Conservation (phyloP, 2,113 vertebrate species). For the Poeciliopsis occidentalis region DNA sequence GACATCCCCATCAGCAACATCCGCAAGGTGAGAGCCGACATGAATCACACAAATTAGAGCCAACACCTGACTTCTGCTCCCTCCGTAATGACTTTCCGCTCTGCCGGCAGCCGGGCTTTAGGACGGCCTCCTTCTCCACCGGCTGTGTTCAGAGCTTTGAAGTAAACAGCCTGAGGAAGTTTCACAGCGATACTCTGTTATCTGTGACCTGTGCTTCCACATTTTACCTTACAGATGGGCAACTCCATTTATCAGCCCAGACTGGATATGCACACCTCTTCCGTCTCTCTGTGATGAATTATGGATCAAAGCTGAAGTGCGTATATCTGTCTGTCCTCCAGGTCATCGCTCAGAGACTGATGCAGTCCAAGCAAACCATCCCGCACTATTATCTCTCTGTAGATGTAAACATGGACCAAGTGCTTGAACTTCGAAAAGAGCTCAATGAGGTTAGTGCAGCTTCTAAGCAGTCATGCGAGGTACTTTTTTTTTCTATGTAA, state of each 20-base stretch:
- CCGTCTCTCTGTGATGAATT: conserved; percentile 16
- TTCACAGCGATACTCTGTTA: conserved; percentile 21
- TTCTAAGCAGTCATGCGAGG: not conserved
- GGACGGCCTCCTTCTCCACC: not conserved
- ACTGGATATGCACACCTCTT: conserved; percentile 10
- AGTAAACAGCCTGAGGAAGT: conserved; percentile 19
- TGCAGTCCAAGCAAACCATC: conserved; percentile 98
- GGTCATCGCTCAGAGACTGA: conserved; percentile 96
- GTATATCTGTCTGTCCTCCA: conserved; percentile 59
- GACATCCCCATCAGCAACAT: conserved; percentile 96
- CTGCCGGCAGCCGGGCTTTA: not conserved
- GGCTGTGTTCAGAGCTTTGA: conserved; percentile 1
- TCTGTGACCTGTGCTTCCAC: conserved; percentile 33
- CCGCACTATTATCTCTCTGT: conserved; percentile 98
- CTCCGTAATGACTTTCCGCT: not conserved
- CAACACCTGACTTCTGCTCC: not conserved
- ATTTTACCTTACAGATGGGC: conserved; percentile 21
- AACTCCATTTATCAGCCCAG: conserved; percentile 22
- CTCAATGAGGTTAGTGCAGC: conserved; percentile 87
- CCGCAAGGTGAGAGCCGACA: conserved; percentile 84
- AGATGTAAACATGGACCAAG: conserved; percentile 94
- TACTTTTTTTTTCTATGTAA: not conserved
- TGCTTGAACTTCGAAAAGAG: conserved; percentile 90
- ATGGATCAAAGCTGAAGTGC: conserved; percentile 37
- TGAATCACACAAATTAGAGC: not conserved